Conservation (phyloP, 92 coral and sea anemone genomes). For the Hydrozoanthus gracilis region DNA sequence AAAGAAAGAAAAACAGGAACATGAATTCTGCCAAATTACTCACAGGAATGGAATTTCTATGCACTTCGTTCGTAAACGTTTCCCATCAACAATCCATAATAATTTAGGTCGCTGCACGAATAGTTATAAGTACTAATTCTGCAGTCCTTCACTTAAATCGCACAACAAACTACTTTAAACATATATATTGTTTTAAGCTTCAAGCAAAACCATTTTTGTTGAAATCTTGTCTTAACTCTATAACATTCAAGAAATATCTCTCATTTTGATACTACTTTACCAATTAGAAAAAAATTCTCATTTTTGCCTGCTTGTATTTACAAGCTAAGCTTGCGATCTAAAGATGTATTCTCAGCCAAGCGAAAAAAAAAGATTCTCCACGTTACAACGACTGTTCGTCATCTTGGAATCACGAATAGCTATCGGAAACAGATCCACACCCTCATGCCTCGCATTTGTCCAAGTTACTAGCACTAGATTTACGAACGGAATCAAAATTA, state of each 20-base stretch:
- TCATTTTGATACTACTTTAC: background rate
- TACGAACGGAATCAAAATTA: background rate
- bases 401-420: too few species aligned
- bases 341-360: background rate
- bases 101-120: background rate
- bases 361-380: background rate
- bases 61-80: background rate
- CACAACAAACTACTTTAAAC: background rate
- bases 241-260: background rate
- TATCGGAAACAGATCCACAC: too few species aligned
- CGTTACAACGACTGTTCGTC: too few species aligned
- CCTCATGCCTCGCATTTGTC: too few species aligned
- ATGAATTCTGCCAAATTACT: background rate
- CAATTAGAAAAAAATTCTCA: background rate
- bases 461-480: too few species aligned
- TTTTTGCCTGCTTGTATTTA: background rate
- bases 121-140: background rate
- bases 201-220: background rate
- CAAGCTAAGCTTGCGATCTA: background rate
- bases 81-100: background rate
- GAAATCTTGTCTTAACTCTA: background rate
- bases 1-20: background rate
- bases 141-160: background rate
- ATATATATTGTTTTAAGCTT: background rate
- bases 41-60: conserved; percentile 13